Percentiles rank a stretch among this genome's conserved stretches.
Evolutionary conservation across 1,140 invertebrate genomes (phyloP).

Genomic region (Steinernema khuongi): DNA sequence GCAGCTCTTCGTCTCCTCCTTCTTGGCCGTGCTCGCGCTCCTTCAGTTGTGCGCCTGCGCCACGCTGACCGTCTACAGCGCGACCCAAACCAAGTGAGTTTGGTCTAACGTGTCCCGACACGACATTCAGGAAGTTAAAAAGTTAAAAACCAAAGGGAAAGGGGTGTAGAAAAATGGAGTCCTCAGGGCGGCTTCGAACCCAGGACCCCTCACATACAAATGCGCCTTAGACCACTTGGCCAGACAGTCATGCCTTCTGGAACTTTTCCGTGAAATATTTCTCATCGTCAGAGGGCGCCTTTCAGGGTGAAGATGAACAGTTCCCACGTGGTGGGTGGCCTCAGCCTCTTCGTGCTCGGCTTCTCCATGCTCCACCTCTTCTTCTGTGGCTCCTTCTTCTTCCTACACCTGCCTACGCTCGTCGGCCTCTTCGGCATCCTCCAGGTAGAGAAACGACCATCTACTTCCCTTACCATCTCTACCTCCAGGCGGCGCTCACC

Average conservation of each 20-base stretch:
- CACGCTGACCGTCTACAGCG: not conserved
- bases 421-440: not conserved
- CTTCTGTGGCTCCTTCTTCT: slow-evolving; percentile 12
- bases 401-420: not conserved
- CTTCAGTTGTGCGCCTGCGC: not conserved
- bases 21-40: not conserved
- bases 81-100: not conserved
- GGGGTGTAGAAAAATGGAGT: not conserved
- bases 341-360: not conserved
- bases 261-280: too few relatives aligned
- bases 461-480: not conserved
- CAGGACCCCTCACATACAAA: too few relatives aligned
- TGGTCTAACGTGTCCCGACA: too few relatives aligned
- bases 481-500: not conserved
- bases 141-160: too few relatives aligned
- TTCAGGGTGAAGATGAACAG: not conserved
- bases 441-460: not conserved
- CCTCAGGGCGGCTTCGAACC: not conserved
- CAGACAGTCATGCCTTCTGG: too few relatives aligned
- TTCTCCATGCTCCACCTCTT: not conserved
- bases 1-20: slow-evolving; percentile 5
- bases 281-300: too few relatives aligned
- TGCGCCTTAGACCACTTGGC: too few relatives aligned
- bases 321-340: not conserved
- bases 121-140: too few relatives aligned